phyloP scores from a whole-genome alignment of 2,113 vertebrate genomes.

The Dasyprocta punctata region DNA sequence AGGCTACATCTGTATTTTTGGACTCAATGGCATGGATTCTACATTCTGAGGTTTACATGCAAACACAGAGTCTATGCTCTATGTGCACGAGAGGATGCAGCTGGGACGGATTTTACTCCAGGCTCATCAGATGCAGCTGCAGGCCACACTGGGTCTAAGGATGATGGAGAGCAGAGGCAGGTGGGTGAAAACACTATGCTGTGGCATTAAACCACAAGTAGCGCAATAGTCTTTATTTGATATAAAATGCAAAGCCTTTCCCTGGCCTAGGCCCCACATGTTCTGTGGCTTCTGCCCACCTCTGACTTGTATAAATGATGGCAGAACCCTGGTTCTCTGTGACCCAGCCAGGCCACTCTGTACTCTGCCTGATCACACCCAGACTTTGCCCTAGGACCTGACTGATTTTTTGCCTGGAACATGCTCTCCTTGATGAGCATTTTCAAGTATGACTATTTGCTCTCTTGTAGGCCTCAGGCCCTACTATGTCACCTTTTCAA shows the following conservation, averaged over 20 bases:
- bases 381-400: neutral
- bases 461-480: neutral
- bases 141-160: neutral
- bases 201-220: neutral
- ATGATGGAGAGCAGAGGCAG: accelerated
- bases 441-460: neutral
- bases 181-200: neutral
- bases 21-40: neutral
- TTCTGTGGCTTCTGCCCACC: neutral
- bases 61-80: neutral
- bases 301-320: accelerated
- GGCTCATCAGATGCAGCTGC: neutral
- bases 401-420: neutral
- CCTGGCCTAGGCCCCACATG: accelerated
- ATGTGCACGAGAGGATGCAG: neutral
- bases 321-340: neutral
- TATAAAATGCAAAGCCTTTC: neutral
- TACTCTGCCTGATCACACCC: accelerated
- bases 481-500: neutral
- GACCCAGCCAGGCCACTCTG: neutral
- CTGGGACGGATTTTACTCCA: neutral
- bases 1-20: neutral
- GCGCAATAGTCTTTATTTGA: neutral
- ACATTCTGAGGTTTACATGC: neutral
- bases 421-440: accelerated